Evolutionary conservation across 2,797 vertebrate species (phyloP).

Genomic region (Phrynocephalus vlangalii): DNA sequence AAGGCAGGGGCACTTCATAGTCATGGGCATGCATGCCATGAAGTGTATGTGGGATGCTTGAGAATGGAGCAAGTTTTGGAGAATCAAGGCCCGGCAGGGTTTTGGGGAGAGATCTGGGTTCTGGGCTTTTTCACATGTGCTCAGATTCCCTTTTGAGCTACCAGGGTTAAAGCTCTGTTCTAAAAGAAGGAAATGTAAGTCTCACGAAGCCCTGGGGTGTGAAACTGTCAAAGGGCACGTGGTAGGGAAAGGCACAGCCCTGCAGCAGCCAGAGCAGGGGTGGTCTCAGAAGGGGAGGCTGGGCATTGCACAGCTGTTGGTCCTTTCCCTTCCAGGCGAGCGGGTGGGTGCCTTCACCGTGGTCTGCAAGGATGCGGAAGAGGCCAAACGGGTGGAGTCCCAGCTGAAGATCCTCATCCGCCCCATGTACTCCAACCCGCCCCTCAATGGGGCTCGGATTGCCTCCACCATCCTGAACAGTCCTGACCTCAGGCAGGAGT

Average conservation of each 20-base stretch:
- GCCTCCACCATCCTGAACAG: conserved; percentile 90
- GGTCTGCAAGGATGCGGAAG: conserved; percentile 89
- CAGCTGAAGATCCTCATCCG: conserved; percentile 98
- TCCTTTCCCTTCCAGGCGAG: conserved; percentile 83
- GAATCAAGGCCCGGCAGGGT: no score
- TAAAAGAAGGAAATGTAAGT: neutral
- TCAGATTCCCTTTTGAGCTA: neutral
- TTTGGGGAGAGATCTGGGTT: no score
- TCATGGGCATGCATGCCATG: no score
- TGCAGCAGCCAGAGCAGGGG: neutral
- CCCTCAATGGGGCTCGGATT: conserved; percentile 93
- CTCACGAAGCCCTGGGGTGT: neutral
- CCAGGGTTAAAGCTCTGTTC: neutral
- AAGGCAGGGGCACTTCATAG: no score
- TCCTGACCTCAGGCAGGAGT: conserved; percentile 88
- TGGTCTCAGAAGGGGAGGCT: no score
- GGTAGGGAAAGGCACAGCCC: no score
- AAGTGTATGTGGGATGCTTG: no score
- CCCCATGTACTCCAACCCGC: conserved; percentile 98
- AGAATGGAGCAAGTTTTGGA: neutral
- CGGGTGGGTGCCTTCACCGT: conserved; percentile 95
- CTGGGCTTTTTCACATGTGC: neutral
- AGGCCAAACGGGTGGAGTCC: conserved; percentile 96
- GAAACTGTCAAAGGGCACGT: no score
- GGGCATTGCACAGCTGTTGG: neutral